Conservation (phyloP, 2,797 vertebrate species). For the Pangasius macronema region DNA sequence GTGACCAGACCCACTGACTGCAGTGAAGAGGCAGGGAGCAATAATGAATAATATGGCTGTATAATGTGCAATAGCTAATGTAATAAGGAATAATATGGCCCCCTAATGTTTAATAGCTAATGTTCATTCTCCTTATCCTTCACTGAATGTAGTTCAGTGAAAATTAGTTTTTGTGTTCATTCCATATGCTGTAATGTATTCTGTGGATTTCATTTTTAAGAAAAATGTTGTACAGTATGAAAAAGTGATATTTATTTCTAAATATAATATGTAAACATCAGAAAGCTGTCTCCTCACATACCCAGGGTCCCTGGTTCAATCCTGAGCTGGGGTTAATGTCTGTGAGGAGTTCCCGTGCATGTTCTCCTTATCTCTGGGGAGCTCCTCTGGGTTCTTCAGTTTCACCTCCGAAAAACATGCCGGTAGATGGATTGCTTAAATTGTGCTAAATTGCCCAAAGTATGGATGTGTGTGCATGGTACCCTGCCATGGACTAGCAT, state of each 20-base stretch:
- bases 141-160: background rate
- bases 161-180: background rate
- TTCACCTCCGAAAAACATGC: background rate
- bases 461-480: background rate
- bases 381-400: background rate
- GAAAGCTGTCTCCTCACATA: background rate
- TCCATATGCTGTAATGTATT: background rate
- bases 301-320: background rate
- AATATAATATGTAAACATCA: background rate
- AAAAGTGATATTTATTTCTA: background rate
- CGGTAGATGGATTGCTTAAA: background rate
- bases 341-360: background rate
- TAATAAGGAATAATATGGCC: slow-evolving; percentile 9
- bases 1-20: background rate
- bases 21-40: background rate
- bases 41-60: slow-evolving; percentile 1
- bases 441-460: background rate
- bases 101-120: slow-evolving; percentile 5
- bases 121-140: background rate
- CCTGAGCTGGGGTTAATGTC: background rate
- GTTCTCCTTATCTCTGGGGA: background rate
- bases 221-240: background rate
- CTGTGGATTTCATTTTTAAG: background rate
- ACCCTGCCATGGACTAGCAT: background rate
- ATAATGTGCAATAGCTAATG: slow-evolving; percentile 4